Conservation (phyloP, 2,113 vertebrate species). For the Riparia riparia region DNA sequence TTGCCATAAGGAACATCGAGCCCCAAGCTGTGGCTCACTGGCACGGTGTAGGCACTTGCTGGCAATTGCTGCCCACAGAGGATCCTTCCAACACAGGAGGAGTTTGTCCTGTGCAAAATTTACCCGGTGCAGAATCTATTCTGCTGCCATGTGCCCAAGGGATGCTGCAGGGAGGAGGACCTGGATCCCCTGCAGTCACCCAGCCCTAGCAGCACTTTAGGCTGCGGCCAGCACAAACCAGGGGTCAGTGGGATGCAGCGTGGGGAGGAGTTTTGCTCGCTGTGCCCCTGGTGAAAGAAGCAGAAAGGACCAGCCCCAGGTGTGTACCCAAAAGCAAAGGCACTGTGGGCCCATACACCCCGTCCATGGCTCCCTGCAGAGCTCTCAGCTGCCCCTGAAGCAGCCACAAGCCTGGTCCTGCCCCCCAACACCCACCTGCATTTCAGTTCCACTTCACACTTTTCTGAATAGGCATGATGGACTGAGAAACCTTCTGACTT, state of each 20-base stretch:
- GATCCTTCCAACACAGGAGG: not conserved
- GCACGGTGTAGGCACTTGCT: rapidly evolving
- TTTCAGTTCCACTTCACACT: not conserved
- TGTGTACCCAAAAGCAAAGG: not conserved
- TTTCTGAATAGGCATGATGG: not conserved
- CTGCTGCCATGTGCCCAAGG: rapidly evolving
- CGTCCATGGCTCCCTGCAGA: not conserved
- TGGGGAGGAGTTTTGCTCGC: rapidly evolving
- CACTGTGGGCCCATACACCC: not conserved
- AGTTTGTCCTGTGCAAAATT: not conserved
- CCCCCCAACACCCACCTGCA: not conserved
- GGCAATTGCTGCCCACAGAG: not conserved
- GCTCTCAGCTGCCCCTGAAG: rapidly evolving
- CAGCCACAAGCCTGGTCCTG: not conserved
- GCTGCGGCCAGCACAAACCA: not conserved
- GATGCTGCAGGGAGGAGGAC: no score
- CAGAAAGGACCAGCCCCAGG: not conserved
- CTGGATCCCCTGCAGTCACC: not conserved
- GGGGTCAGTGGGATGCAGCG: rapidly evolving
- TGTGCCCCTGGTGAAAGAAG: not conserved
- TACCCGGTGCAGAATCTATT: not conserved
- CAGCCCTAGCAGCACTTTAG: not conserved
- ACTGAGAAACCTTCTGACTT: not conserved
- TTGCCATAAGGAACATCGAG: not conserved
- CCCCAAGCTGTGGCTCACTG: not conserved